Base-by-base conservation (phyloP, 2,888 invertebrate species). In the Balanococcus diminutus region DNA sequence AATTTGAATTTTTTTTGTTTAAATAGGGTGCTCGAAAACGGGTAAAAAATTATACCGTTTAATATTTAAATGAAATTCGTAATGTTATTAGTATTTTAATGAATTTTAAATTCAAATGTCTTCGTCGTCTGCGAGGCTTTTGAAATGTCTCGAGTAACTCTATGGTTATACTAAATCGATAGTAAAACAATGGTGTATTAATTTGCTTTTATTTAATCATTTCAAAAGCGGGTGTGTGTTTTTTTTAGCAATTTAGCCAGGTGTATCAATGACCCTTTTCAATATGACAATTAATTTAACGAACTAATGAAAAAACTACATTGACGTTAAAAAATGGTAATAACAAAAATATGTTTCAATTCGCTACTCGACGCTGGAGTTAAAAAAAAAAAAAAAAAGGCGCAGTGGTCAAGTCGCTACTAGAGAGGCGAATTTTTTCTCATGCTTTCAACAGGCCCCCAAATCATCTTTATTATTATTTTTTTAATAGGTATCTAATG, bases 11-110 rank as follows among this genome's bases (percentile, higher is more conserved):
- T 67, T 67, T 61, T 25, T 9, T 28, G 3, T 14, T 14, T 25
- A 67, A 67, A 67, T 67, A 67, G 61, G 61, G 61, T 67, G 61
- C 61, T 22, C 61, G 28, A 67, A 67, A 25, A 67, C 14, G 61
- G 28, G 56, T 0, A 28, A 25, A 67, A 67, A 67, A 28, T 28
- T 11, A n/a, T n/a, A 67, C 8, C 61, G 28, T 67, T 67, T 25
- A 67, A 67, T 56, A 56, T 56, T 67, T 25, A 28, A 67, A 67
- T n/a, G 25, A 67, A 67, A 67, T 67, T 28, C 61, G 11, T 67
- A 9, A 67, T 67, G 61, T 25, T 67, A 67, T 67, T 67, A 67
- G 61, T 67, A 51, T 51, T 51, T 67, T 67, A 67, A 67, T 67
- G 61, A 67, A 67, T 67, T 67, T 67, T 67, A 25, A 67, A 67